Evolutionary conservation across 23 tunicate genomes (phyloP), one percentile per base, ranked within the genome.

Genomic region (Diplosoma virens): DNA sequence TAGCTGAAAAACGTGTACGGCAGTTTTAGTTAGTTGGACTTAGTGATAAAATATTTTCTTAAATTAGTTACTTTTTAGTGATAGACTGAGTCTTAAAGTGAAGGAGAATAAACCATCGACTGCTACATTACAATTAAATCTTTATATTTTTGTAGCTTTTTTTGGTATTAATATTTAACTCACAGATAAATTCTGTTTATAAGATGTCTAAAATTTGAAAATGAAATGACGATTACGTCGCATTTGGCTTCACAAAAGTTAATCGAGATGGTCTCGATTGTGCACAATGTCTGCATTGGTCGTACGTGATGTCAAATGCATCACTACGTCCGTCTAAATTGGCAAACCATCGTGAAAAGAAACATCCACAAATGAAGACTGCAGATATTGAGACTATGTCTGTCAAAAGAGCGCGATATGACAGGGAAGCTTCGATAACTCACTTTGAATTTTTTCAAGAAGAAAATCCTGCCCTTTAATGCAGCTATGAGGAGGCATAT

Each of bases 401-500:
- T 76, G 81, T 50, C 47, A 76, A 76, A 58, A 23, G 81, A 76
- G 81, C 25, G 52, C 67, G 81, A 58, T 76, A 31, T 48, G 69
- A 76, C 81, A 27, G n/a, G 81, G 81, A 76, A 76, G 81, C 47
- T 3, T 17, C 68, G 21, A n/a, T 76, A 58, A n/a, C 68, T 20
- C 27, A 58, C 25, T 76, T 56, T 33, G 81, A 48, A 76, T 72
- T 72, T 50, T 25, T 26, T 24, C 78, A 32, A 72, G 61, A 72
- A 72, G 78, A 72, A 72, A 72, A 72, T 4, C 60, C 78, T 27
- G 78, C 78, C 27, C 78, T 72, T 72, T 61, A 26, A 9, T 72
- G 78, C 78, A 72, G 61, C 35, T 72, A 72, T 27, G 78, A 72
- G 61, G 61, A 47, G 78, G 78, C 78, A 72, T 58, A 76, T 56